Percentiles rank a stretch among this genome's conserved stretches.
These are phyloP conservation scores for Daubentonia madagascariensis DNA, from an alignment of 2,113 vertebrate species.

Conservation along the genomic window DNA sequence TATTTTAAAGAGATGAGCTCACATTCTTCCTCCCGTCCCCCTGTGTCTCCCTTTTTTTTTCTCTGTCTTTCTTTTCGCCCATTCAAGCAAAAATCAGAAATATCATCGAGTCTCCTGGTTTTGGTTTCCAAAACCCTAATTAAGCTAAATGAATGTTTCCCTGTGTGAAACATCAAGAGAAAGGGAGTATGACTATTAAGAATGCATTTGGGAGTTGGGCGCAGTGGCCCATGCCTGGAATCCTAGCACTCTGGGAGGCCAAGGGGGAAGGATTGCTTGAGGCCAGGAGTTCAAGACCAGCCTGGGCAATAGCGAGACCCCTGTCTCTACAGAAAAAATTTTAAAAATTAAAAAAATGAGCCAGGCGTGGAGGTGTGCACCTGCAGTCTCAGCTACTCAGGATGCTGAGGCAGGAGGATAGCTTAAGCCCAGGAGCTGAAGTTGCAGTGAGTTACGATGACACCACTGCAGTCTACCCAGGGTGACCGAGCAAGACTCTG, in stretches of 20 bases:
- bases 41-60: not conserved
- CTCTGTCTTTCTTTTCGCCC: not conserved
- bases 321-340: too few relatives aligned
- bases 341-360: too few relatives aligned
- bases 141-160: not conserved
- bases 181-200: not conserved
- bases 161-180: not conserved
- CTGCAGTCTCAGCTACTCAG: too few relatives aligned
- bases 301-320: too few relatives aligned
- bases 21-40: not conserved
- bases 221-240: too few relatives aligned
- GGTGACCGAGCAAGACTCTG: too few relatives aligned
- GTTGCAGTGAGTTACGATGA: too few relatives aligned
- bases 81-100: not conserved
- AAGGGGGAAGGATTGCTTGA: too few relatives aligned
- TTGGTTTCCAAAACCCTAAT: not conserved
- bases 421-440: not conserved
- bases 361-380: fast-evolving
- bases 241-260: too few relatives aligned
- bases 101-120: not conserved
- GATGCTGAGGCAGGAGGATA: too few relatives aligned
- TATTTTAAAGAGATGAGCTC: not conserved
- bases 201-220: not conserved
- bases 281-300: too few relatives aligned
- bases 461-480: too few relatives aligned